Evolutionary conservation across 2,113 vertebrate species (phyloP), one percentile per base, ranked within the genome.

Genomic region (Oceanites oceanicus): DNA sequence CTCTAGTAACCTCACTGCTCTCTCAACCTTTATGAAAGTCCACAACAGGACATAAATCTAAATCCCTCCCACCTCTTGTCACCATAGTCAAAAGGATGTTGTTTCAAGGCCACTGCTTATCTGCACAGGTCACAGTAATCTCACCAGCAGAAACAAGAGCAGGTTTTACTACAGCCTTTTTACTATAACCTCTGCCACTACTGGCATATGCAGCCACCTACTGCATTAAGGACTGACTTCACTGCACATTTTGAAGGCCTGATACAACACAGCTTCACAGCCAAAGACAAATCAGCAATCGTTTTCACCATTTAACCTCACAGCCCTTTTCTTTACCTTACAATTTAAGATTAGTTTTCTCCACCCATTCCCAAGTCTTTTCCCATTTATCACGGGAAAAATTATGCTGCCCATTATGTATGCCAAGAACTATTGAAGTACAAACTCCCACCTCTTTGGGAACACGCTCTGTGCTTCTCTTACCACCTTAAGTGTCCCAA

Each of bases 171-270:
- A 50, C 38, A 86, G 18, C n/a, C 47, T 66, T 59, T 32, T 82
- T 44, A 32, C 71, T 29, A 2, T 13, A 72, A 75, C 52, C 70
- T 78, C 66, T 71, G 40, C 34, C 42, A 17, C 42, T 27, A 12
- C 0, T 23, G 45, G 29, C 53, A 30, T 0, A 5, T 3, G 9
- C 40, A 42, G 47, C n/a, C 22, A 6, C 23, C 55, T 32, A 23
- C 0, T 40, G 30, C 23, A 0, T 2, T 2, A 25, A 50, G n/a
- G 61, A 34, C 45, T 38, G 45, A 49, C n/a, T 56, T 53, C 1
- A 25, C 47, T 21, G 22, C n/a, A 26, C 0, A 0, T 44, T 80
- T 10, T 65, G 32, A 83, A 80, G 11, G 34, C 7, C 40, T 40
- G 16, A 61, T 20, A 47, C 21, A 89, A 45, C 0, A 0, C 18